These are phyloP conservation scores for Drosophila sordidula DNA, from an alignment of 2,888 invertebrate genomes.

Conservation along the genomic window DNA sequence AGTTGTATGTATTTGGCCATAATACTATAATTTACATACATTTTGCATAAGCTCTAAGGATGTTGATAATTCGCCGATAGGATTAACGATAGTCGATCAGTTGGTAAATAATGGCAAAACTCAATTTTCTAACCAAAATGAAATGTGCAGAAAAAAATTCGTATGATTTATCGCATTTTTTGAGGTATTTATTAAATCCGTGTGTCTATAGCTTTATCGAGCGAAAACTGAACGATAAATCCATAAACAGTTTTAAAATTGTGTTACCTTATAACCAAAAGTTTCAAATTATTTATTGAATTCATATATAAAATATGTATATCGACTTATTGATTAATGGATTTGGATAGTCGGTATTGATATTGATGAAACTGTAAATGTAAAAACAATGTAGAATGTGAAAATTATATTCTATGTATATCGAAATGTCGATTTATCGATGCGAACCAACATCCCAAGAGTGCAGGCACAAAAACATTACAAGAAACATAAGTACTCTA, in stretches of 20 bases:
- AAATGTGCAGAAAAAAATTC: not conserved
- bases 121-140: not conserved
- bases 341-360: too few relatives aligned
- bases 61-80: not conserved
- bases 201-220: not conserved
- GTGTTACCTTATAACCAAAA: not conserved
- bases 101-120: not conserved
- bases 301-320: too few relatives aligned
- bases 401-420: not conserved
- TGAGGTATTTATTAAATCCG: too few relatives aligned
- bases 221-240: not conserved
- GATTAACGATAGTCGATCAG: not conserved
- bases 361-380: too few relatives aligned
- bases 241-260: not conserved
- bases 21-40: not conserved
- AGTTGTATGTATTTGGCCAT: not conserved
- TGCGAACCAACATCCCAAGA: not conserved
- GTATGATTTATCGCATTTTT: not conserved
- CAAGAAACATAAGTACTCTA: not conserved
- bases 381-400: not conserved
- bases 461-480: not conserved
- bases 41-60: not conserved
- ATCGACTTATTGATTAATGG: too few relatives aligned
- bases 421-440: conserved; percentile 4
- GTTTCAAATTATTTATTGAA: too few relatives aligned